Conservation (phyloP, 2,113 vertebrate genomes). For the Muntiacus muntjak region DNA sequence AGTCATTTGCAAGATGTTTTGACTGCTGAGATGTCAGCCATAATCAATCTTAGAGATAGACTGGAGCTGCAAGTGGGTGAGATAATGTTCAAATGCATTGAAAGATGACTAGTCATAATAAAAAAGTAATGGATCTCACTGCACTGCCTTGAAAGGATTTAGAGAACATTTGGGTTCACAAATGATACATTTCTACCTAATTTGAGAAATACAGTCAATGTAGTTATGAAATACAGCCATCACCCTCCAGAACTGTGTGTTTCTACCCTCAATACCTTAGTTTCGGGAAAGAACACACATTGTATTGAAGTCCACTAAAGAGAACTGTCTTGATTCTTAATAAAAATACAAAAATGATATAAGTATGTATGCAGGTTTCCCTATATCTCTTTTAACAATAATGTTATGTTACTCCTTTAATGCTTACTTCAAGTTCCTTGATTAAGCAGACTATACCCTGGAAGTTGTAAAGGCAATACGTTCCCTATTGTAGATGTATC, state of each 20-base stretch:
- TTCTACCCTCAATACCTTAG: not conserved
- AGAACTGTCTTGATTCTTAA: not conserved
- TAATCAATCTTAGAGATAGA: conserved; percentile 56
- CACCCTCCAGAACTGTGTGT: not conserved
- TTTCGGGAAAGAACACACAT: not conserved
- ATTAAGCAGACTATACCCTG: not conserved
- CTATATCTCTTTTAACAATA: not conserved
- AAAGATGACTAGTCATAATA: conserved; percentile 52
- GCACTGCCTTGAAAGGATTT: not conserved
- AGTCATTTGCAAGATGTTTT: conserved; percentile 68
- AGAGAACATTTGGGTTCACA: not conserved
- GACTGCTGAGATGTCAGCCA: conserved; percentile 45
- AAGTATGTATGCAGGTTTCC: not conserved
- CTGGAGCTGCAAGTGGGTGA: conserved; percentile 11
- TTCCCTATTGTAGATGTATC: not conserved
- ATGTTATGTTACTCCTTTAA: not conserved
- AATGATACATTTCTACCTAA: conserved; percentile 3
- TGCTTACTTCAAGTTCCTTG: not conserved
- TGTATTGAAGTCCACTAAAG: not conserved
- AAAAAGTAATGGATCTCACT: not conserved
- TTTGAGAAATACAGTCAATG: not conserved
- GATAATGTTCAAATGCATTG: conserved; percentile 32
- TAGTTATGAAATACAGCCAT: not conserved
- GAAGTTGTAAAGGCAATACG: not conserved
- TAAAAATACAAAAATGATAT: not conserved